Evolutionary conservation across 2,113 vertebrate genomes (phyloP).

Genomic region (Corythornis vintsioides): DNA sequence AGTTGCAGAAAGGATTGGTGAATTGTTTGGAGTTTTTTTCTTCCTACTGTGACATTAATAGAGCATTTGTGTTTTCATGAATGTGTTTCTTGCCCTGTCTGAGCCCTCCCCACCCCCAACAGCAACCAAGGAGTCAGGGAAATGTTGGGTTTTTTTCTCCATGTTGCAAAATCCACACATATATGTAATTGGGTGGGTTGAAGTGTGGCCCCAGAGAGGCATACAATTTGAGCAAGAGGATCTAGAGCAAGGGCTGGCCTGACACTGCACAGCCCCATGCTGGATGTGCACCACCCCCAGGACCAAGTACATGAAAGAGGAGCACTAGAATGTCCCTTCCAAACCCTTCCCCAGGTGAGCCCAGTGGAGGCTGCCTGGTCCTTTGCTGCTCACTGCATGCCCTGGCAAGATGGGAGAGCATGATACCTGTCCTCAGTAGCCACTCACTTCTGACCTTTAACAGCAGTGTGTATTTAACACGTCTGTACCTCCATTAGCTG

Average conservation of each 20-base stretch:
- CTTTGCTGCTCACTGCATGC: background rate
- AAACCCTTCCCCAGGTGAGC: background rate
- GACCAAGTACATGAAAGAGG: fast-evolving
- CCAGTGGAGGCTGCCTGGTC: background rate
- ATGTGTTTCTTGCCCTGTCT: background rate
- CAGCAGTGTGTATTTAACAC: background rate
- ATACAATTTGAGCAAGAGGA: background rate
- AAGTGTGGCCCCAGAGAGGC: background rate
- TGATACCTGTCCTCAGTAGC: background rate
- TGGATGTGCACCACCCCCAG: background rate
- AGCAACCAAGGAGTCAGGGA: background rate
- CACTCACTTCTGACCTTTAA: background rate
- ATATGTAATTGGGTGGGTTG: fast-evolving
- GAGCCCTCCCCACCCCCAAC: background rate
- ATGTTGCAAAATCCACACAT: background rate
- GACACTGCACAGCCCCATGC: fast-evolving
- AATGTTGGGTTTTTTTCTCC: background rate
- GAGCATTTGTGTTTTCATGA: background rate
- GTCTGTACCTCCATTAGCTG: background rate
- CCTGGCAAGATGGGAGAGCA: background rate
- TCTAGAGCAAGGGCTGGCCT: background rate
- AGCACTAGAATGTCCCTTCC: background rate
- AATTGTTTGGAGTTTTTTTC: background rate
- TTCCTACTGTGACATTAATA: background rate
- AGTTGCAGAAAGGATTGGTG: background rate